phyloP scores from a whole-genome alignment of 1,140 invertebrate species.

The Camponotus floridanus region DNA sequence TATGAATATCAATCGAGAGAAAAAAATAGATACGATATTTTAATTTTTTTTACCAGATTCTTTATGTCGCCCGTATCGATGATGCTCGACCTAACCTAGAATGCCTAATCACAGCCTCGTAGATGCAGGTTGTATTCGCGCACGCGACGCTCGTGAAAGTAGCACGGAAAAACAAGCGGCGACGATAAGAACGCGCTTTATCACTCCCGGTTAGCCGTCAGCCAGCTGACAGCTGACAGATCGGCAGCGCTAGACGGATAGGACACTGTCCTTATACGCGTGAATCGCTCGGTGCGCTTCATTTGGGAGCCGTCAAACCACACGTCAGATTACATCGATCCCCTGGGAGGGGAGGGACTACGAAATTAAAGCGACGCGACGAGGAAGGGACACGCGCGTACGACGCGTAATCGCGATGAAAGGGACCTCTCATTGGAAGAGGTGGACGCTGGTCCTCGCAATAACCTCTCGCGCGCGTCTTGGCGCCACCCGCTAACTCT shows the following conservation, averaged over 20 bases:
- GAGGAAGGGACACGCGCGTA: background rate
- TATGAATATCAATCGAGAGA: background rate
- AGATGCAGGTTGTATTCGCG: background rate
- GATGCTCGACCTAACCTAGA: slow-evolving; percentile 19
- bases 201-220: background rate
- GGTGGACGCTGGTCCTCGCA: background rate
- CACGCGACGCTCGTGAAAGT: slow-evolving; percentile 44
- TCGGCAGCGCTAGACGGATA: background rate
- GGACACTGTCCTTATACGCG: background rate
- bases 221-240: slow-evolving; percentile 43
- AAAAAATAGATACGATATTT: too few relatives aligned
- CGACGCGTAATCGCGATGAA: background rate
- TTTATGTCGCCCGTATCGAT: background rate
- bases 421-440: too few relatives aligned
- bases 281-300: background rate
- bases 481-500: background rate
- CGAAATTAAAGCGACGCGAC: background rate
- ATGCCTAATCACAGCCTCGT: too few relatives aligned
- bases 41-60: too few relatives aligned
- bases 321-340: background rate
- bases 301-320: background rate
- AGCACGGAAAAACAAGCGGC: background rate
- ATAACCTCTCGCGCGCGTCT: slow-evolving; percentile 18
- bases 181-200: slow-evolving; percentile 26
- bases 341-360: background rate